Conservation (phyloP, 2,888 invertebrate genomes). For the Epinotia nisella region DNA sequence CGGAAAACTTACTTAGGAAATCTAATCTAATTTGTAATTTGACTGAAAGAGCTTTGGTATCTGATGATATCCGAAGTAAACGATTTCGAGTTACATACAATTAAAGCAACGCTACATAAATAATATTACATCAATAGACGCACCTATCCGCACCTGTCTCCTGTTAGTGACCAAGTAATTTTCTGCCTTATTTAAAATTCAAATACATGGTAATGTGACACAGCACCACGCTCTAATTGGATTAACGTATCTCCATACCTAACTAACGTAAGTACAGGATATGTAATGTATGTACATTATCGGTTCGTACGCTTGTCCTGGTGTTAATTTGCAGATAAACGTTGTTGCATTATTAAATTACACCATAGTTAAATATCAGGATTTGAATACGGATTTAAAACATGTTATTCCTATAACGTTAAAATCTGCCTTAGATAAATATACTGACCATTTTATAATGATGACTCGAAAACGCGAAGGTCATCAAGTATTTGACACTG, state of each 20-base stretch:
- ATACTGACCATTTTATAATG: background rate
- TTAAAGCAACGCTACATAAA: constrained; percentile 7
- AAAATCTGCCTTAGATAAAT: background rate
- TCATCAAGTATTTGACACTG: background rate
- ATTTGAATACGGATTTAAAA: background rate
- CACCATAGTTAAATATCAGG: constrained; percentile 1
- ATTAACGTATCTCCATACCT: constrained; percentile 39
- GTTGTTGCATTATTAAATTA: constrained; percentile 32
- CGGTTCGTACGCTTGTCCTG: constrained; percentile 32
- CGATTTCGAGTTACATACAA: background rate
- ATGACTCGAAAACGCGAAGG: background rate
- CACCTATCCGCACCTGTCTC: constrained; percentile 42
- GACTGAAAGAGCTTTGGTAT: no score
- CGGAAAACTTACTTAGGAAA: no score
- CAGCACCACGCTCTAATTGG: constrained; percentile 42
- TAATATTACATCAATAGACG: constrained; percentile 19
- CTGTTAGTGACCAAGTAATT: constrained; percentile 42
- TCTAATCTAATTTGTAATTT: no score
- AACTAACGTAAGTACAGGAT: constrained; percentile 28
- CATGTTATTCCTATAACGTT: background rate
- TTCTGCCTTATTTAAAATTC: constrained; percentile 45
- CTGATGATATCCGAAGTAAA: no score
- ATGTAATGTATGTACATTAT: constrained; percentile 40
- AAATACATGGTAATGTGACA: constrained; percentile 44
- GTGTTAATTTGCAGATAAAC: constrained; percentile 35